phyloP scores from a whole-genome alignment of 1,140 invertebrate genomes.

The Nasonia longicornis region DNA sequence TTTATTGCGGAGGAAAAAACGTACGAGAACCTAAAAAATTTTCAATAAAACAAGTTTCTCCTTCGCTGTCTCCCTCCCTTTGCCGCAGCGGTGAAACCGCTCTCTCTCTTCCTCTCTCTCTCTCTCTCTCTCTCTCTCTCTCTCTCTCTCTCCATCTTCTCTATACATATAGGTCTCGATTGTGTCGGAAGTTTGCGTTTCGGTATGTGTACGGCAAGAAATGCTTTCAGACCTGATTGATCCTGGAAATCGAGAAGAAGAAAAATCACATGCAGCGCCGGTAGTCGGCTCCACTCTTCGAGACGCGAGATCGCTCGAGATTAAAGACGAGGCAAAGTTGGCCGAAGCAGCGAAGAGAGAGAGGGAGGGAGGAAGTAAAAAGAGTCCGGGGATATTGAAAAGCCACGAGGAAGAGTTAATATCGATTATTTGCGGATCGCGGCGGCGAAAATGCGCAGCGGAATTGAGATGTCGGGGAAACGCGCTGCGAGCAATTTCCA shows the following conservation, averaged over 20 bases:
- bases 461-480: slow-evolving; percentile 3
- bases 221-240: slow-evolving; percentile 46
- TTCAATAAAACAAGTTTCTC: slow-evolving; percentile 43
- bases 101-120: no score
- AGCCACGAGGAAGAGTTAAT: slow-evolving; percentile 37
- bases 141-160: not conserved
- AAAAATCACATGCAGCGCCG: slow-evolving; percentile 44
- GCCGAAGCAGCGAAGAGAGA: not conserved
- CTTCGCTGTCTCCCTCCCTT: not conserved
- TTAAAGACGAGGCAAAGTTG: slow-evolving; percentile 29
- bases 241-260: slow-evolving; percentile 40
- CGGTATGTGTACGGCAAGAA: slow-evolving; percentile 30
- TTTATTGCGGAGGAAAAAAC: slow-evolving; percentile 31
- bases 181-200: slow-evolving; percentile 43
- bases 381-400: slow-evolving; percentile 37
- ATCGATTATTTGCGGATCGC: slow-evolving; percentile 44
- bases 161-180: not conserved
- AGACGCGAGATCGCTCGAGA: slow-evolving; percentile 18
- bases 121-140: not conserved
- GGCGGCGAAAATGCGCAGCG: not conserved
- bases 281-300: not conserved
- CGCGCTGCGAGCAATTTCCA: not conserved
- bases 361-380: not conserved
- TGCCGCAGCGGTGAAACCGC: no score
- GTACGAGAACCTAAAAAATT: slow-evolving; percentile 31